A percentile compares a stretch with the other conserved stretches of the same genome.
These are phyloP conservation scores for Acrocephalus scirpaceus DNA, from an alignment of 2,797 vertebrate species.

Conservation along the genomic window DNA sequence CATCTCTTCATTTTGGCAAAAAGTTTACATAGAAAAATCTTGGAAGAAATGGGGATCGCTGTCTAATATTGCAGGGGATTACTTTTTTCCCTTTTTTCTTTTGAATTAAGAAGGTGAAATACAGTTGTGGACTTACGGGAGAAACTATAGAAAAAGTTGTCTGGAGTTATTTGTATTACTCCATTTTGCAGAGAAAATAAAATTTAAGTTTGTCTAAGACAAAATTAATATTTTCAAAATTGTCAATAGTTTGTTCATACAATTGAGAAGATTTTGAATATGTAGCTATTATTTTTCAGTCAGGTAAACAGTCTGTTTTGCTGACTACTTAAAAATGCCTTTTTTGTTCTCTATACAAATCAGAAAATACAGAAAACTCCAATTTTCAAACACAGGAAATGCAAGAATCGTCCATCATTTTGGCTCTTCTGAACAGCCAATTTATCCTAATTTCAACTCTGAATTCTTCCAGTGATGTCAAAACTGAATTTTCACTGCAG, in stretches of 20 bases:
- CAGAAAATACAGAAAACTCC: not conserved
- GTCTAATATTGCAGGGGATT: not conserved
- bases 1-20: not conserved
- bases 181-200: not conserved
- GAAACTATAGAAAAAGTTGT: not conserved
- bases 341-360: not conserved
- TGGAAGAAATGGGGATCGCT: not conserved
- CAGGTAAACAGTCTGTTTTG: not conserved
- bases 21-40: not conserved
- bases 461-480: not conserved
- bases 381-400: not conserved
- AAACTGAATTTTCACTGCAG: not conserved
- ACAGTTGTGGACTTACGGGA: not conserved
- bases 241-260: not conserved
- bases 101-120: not conserved
- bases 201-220: not conserved
- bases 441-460: not conserved
- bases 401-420: not conserved
- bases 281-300: not conserved
- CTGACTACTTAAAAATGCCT: not conserved
- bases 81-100: not conserved
- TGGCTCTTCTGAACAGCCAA: not conserved
- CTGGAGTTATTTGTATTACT: not conserved
- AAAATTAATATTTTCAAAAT: not conserved
- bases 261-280: not conserved